phyloP scores from a whole-genome alignment of 2,888 invertebrate species.

The Therioaphis trifolii region DNA sequence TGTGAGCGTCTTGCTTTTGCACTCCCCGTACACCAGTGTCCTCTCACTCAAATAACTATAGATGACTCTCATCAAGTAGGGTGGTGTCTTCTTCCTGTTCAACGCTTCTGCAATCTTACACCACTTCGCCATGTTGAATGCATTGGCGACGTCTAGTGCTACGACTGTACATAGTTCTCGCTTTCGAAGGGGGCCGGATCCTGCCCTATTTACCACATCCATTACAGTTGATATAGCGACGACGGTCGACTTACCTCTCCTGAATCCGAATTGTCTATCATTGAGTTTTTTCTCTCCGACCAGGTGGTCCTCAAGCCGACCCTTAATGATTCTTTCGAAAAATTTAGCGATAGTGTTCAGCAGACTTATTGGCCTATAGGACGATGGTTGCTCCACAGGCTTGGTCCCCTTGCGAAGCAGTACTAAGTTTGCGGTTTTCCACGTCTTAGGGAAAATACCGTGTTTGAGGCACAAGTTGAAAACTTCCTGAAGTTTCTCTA shows the following conservation, averaged over 20 bases:
- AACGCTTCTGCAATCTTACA: constrained; percentile 26
- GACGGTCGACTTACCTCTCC: background rate
- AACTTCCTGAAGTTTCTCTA: background rate
- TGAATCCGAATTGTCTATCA: constrained; percentile 14
- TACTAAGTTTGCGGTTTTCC: background rate
- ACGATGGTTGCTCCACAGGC: background rate
- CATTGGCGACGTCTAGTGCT: constrained; percentile 21
- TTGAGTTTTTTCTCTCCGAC: background rate
- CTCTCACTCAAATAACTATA: constrained; percentile 12
- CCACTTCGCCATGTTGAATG: constrained; percentile 24
- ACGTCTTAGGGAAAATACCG: background rate
- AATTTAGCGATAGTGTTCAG: constrained; percentile 2
- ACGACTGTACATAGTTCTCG: constrained; percentile 16
- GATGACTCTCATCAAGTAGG: constrained; percentile 22
- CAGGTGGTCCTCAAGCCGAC: background rate
- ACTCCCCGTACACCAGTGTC: background rate
- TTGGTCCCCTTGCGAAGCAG: background rate
- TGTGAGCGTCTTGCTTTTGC: background rate
- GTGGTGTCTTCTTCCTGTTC: background rate
- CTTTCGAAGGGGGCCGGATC: background rate
- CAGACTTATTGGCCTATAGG: constrained; percentile 17
- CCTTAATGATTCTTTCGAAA: constrained; percentile 1
- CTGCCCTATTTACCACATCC: constrained; percentile 20
- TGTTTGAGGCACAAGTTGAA: constrained; percentile 14
- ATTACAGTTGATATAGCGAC: constrained; percentile 8